Base-by-base conservation (phyloP, 2,888 invertebrate species). In the Ernsta delagoae region DNA sequence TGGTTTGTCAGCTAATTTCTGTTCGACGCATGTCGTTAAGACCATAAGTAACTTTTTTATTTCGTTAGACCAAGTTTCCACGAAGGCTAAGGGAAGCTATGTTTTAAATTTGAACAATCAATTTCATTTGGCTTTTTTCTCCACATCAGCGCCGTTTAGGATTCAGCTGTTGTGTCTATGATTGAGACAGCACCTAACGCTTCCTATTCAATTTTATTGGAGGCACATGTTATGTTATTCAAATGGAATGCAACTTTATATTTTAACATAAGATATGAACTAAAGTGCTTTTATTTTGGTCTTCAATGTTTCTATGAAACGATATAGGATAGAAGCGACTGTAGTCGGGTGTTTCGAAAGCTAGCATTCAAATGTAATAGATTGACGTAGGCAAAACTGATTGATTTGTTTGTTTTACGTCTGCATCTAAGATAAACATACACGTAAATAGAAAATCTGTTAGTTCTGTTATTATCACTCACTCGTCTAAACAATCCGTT, bases 281-380 rank as follows among this genome's bases (percentile, higher is more conserved):
- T 45, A 45, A 16, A 65, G 43, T 59, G 57, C 39, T 59, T 57
- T 48, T 65, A 65, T 62, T 68, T 68, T 48, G 48, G 67, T 56
- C 56, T 68, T 34, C 11, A 62, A 36, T 68, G 68, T 8, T 34
- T 62, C 56, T 68, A 68, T 41, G 31, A 34, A 43, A 54, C 48
- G 36, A 5, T 57, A 36, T 67, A 39, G 50, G 62, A 68, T 31
- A 31, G 31, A 31, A 31, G 31, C 31, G 4, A 31, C 31, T 31
- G 43, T 39, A 16, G 34, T 16, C 5, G 16, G n/a, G 48, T 39
- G 48, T 7, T 54, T 48, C 24, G 50, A 61, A 45, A 24, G 57
- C 39, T 56, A 59, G 57, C 54, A 39, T 50, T 62, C 50, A 68
- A 68, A 59, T 68, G 12, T 61, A 48, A 53, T 60, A 66, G 60